These are phyloP conservation scores for Cataglyphis livida DNA, from an alignment of 2,888 invertebrate species.

Conservation along the genomic window DNA sequence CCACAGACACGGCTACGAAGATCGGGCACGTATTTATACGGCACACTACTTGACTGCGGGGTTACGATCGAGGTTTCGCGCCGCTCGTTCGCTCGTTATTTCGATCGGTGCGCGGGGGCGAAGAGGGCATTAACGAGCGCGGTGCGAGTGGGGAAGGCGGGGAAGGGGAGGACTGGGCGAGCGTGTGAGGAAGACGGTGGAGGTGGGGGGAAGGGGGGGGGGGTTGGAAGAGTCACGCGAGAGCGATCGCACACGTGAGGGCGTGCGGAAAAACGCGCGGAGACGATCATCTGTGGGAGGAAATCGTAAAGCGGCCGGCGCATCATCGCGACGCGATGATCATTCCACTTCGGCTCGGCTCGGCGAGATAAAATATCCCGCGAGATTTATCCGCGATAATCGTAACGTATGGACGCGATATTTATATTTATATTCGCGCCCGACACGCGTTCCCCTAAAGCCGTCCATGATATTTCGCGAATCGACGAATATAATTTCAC, in stretches of 20 bases:
- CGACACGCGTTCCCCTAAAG: neutral
- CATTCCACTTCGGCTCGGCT: neutral
- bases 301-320: conserved; percentile 67
- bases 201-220: neutral
- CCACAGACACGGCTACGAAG: conserved; percentile 57
- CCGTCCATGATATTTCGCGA: neutral
- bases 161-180: neutral
- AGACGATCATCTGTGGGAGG: conserved; percentile 67
- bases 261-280: conserved; percentile 67
- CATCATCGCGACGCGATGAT: conserved; percentile 1
- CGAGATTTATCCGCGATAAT: conserved; percentile 18
- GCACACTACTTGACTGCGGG: conserved; percentile 71
- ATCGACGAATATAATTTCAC: neutral
- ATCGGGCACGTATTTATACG: conserved; percentile 66
- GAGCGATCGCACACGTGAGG: conserved; percentile 71
- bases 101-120: conserved; percentile 62
- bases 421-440: neutral
- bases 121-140: conserved; percentile 36
- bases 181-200: conserved; percentile 46
- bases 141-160: conserved; percentile 2
- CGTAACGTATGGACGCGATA: neutral
- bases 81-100: conserved; percentile 72
- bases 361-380: conserved; percentile 12
- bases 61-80: conserved; percentile 66
- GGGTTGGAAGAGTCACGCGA: conserved; percentile 72